Evolutionary conservation across 2,113 vertebrate species (phyloP).

Genomic region (Campylorhamphus procurvoides): DNA sequence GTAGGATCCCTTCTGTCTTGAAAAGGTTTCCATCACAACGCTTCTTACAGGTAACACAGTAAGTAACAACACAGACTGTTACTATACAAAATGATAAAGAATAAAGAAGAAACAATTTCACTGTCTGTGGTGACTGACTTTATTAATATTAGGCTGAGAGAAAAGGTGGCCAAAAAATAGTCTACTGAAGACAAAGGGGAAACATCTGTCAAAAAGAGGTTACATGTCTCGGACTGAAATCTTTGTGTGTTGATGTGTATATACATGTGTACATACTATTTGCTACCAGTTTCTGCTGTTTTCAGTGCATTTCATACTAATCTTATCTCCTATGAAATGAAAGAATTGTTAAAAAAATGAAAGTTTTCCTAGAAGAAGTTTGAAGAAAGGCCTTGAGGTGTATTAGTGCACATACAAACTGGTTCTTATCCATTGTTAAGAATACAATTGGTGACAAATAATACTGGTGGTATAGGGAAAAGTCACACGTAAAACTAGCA

Average conservation of each 20-base stretch:
- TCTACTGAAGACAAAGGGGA: background rate
- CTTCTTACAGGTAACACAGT: background rate
- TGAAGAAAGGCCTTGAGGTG: background rate
- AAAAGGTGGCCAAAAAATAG: background rate
- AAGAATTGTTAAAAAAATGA: background rate
- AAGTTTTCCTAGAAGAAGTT: background rate
- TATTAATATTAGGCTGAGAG: background rate
- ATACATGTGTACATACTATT: background rate
- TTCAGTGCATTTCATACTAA: background rate
- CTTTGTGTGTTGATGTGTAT: fast-evolving
- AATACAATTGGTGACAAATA: background rate
- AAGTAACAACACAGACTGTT: background rate
- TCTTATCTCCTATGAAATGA: background rate
- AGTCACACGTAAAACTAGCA: background rate
- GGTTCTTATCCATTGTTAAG: background rate
- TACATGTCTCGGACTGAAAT: background rate
- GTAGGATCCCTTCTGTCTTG: background rate
- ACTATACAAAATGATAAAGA: background rate
- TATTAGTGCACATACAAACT: background rate
- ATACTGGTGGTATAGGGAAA: background rate
- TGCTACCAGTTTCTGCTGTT: background rate
- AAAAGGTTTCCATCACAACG: background rate
- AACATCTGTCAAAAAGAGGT: background rate
- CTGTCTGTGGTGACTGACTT: background rate
- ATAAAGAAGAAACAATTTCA: background rate